Base-by-base conservation (phyloP, 2,888 invertebrate genomes). In the Malachius bipustulatus region DNA sequence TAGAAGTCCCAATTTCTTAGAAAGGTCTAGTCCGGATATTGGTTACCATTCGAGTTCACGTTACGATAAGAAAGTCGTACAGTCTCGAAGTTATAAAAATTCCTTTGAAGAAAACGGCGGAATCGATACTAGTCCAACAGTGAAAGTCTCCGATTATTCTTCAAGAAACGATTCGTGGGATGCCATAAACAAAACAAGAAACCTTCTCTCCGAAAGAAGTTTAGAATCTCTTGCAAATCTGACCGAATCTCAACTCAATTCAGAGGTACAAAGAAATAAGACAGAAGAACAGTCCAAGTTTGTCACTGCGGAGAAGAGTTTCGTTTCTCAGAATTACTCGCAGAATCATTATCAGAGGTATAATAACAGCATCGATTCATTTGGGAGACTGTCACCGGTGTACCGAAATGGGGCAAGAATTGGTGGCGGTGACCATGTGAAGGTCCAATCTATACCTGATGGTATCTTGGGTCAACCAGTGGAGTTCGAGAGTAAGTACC, bases 381-480 rank as follows among this genome's bases (percentile, higher is more conserved):
- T 48, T 34, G 54, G 50, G 1, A 40, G 50, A 33, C 43, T 35
- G 29, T 52, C 52, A 3, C 52, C 54, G 4, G 43, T 47, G 11
- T 50, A 47, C 26, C 48, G 47, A 30, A 41, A 40, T 31, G 43
- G 44, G 4, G 42, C 43, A 2, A 56, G 81, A 62, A 78, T 75
- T 46, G 85, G 77, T 60, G 89, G 94, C 64, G 84, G 90, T 39
- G 71, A 73, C 56, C 78, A 83, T 48, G 88, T 96, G 55, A 73
- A 76, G 59, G 87, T 97, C 35, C 85, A 83, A 52, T 78, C 77
- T 39, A 82, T 89, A 48, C 82, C 87, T 2, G 82, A 84, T 65
- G 91, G 91, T 44, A 70, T 81, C 32, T 75, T 96, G 35, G 90
- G 93, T 46, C 78, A 83, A 59, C 87, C 91, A 35, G 90, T 94